Conservation (phyloP, 2,888 invertebrate genomes). For the Eustalomyia histrio region DNA sequence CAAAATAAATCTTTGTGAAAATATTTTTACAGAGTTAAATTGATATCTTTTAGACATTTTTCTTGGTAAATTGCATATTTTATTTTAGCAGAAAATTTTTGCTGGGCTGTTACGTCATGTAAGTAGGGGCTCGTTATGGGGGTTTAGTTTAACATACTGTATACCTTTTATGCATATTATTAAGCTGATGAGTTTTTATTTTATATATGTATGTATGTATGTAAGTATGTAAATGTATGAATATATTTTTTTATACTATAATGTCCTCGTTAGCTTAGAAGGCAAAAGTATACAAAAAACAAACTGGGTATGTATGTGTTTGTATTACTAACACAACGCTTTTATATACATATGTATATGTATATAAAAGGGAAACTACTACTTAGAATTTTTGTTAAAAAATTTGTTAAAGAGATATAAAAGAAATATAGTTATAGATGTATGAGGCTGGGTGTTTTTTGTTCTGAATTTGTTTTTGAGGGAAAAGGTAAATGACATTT, state of each 20-base stretch:
- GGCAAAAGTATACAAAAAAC: background rate
- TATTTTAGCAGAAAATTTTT: no score
- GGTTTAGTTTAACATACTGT: no score
- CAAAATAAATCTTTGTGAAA: no score
- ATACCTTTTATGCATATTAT: constrained; percentile 7
- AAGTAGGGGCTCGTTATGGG: no score
- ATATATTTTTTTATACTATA: background rate
- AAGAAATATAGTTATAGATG: background rate
- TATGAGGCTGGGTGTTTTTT: constrained; percentile 6
- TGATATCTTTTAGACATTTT: no score
- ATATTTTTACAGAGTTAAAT: no score
- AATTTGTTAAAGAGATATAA: background rate
- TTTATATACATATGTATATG: no score
- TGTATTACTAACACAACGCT: background rate
- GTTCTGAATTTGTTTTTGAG: background rate
- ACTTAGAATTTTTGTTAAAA: background rate
- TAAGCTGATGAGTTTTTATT: constrained; percentile 2
- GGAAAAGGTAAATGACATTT: constrained; percentile 61
- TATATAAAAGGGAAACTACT: background rate
- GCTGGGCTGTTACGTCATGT: no score
- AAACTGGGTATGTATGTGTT: no score
- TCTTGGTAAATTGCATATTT: no score
- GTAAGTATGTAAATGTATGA: no score
- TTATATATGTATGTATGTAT: background rate
- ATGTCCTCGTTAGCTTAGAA: background rate